phyloP scores from a whole-genome alignment of 37 sponge, comb jelly and placozoan genomes.

The Aplysina aerophoba region DNA sequence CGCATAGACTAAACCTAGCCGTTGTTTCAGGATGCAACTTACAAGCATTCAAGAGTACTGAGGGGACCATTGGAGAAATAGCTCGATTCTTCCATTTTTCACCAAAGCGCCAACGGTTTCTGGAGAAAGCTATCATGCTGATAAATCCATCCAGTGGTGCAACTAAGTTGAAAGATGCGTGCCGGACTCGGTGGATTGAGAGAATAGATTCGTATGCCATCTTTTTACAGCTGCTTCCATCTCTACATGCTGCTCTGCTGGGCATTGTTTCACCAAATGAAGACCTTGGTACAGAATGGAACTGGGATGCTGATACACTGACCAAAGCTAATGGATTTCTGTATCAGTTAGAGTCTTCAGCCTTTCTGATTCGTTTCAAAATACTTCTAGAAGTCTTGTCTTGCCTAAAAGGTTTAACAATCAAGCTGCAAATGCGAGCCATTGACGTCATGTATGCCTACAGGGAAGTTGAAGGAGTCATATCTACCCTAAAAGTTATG shows the following conservation, averaged over 20 bases:
- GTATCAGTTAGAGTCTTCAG: constrained; percentile 55
- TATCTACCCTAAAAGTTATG: constrained; percentile 24
- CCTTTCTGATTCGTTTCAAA: constrained; percentile 58
- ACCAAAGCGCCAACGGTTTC: constrained; percentile 58
- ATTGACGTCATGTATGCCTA: constrained; percentile 43
- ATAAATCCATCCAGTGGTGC: constrained; percentile 34
- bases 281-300: constrained; percentile 55
- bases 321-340: constrained; percentile 62
- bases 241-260: constrained; percentile 41
- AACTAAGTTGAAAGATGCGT: constrained; percentile 55
- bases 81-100: constrained; percentile 57
- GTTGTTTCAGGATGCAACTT: constrained; percentile 49
- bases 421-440: constrained; percentile 56
- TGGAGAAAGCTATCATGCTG: constrained; percentile 47
- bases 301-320: constrained; percentile 65
- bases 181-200: constrained; percentile 63
- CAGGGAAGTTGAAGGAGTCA: constrained; percentile 39
- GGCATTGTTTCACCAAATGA: constrained; percentile 28
- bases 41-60: constrained; percentile 31
- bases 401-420: constrained; percentile 40
- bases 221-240: constrained; percentile 50
- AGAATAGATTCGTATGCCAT: constrained; percentile 58
- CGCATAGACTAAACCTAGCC: constrained; percentile 44
- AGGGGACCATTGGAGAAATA: constrained; percentile 39
- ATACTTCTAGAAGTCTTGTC: constrained; percentile 49